A percentile compares a stretch with the other conserved stretches of the same genome.
phyloP scores from a whole-genome alignment of 2,113 vertebrate species.

The Apistogramma diplotaenia region DNA sequence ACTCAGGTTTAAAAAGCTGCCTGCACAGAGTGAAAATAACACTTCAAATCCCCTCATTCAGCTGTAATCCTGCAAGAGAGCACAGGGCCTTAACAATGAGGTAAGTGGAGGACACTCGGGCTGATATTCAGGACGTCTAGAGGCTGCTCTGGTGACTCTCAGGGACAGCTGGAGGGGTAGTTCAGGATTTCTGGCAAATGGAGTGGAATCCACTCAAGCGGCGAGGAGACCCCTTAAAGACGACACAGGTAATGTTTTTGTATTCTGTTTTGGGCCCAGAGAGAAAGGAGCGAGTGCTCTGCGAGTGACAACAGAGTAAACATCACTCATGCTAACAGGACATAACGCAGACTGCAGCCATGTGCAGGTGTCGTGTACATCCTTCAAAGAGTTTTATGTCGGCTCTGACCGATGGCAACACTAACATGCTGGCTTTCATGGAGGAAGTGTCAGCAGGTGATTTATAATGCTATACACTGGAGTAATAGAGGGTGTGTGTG shows the following conservation, averaged over 20 bases:
- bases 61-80: not conserved
- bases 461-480: not conserved
- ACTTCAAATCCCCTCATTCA: not conserved
- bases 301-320: not conserved
- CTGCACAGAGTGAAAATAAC: not conserved
- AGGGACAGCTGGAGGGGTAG: not conserved
- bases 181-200: slow-evolving; percentile 2
- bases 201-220: slow-evolving; percentile 11
- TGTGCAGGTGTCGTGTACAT: not conserved
- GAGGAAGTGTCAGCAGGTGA: not conserved
- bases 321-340: not conserved
- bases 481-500: not conserved
- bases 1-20: not conserved
- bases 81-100: not conserved
- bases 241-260: not conserved
- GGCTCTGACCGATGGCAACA: not conserved
- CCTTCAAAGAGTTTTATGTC: not conserved
- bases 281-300: not conserved
- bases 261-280: not conserved
- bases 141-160: not conserved
- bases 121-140: not conserved
- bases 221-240: not conserved
- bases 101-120: not conserved
- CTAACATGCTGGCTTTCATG: not conserved
- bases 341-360: not conserved